These are phyloP conservation scores for Arctia plantaginis DNA, from an alignment of 2,888 invertebrate genomes.

Conservation along the genomic window DNA sequence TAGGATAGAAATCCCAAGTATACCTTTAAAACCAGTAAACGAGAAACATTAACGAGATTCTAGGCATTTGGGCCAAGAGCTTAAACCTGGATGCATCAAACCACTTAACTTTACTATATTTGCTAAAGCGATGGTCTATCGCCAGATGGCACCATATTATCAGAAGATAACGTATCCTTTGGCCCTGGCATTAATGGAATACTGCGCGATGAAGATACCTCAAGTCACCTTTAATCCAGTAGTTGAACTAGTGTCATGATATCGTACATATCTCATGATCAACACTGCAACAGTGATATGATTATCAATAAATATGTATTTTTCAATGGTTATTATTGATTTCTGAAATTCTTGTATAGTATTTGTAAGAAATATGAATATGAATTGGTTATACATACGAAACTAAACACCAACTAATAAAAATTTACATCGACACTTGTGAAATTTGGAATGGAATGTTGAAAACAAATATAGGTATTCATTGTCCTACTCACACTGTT, in stretches of 20 bases:
- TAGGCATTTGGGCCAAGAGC: background rate
- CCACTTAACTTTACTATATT: background rate
- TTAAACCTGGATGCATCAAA: background rate
- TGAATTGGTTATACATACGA: background rate
- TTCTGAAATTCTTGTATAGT: background rate
- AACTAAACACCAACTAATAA: background rate
- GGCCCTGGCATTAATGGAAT: slow-evolving; percentile 22
- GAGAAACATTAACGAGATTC: background rate
- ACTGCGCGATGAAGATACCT: slow-evolving; percentile 21
- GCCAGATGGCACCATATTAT: slow-evolving; percentile 13
- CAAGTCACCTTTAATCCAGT: slow-evolving; percentile 13
- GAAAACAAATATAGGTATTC: background rate
- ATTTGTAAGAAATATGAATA: background rate
- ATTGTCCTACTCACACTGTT: background rate
- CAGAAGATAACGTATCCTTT: slow-evolving; percentile 18
- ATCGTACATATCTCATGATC: background rate
- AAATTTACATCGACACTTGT: too few relatives aligned
- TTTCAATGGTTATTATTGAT: background rate
- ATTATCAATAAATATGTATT: background rate
- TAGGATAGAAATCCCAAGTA: background rate
- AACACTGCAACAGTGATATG: background rate
- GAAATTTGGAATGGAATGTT: background rate
- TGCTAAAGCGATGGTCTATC: slow-evolving; percentile 21
- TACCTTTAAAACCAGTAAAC: background rate
- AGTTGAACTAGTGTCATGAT: slow-evolving; percentile 1